Evolutionary conservation across 2,113 vertebrate genomes (phyloP), one percentile per base, ranked within the genome.

Genomic region (Caloenas nicobarica): DNA sequence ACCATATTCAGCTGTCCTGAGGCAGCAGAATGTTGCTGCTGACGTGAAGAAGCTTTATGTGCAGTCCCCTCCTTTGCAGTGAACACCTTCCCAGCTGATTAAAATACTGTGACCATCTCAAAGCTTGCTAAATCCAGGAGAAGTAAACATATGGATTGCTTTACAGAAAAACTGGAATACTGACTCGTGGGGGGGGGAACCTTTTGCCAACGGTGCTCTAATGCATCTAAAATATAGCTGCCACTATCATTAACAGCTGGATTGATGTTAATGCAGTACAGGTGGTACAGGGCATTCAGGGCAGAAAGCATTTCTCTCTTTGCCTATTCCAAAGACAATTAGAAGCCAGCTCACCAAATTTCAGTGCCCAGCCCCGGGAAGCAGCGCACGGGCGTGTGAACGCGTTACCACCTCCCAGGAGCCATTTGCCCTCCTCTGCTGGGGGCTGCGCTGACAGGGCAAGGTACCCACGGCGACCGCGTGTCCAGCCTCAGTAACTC

Each of bases 61-160:
- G 48, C 48, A 65, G 21, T 58, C 23, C 44, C 36, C 88, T 95
- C 60, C 91, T 80, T 68, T 26, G 29, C 76, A 86, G 57, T 7
- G 4, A 81, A 92, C 50, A 50, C 58, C 18, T 87, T 89, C 62
- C 50, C 58, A 93, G 87, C 16, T 88, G 72, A 94, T 86, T 69
- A 71, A 95, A 93, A 86, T 40, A 78, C 74, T 77, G 33, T 34
- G 62, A 77, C 71, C 76, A 82, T 73, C 73, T 91, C 84, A 70
- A 92, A 93, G 80, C 56, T 88, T 88, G 81, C 76, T 81, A 87
- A 87, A 96, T 51, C 24, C 79, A 88, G 51, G 21, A 58, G 24
- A 73, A 80, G 28, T 60, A 91, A 94, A 83, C 85, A 88, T 66
- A 84, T 29, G 79, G 85, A 86, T 34, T 53, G 54, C 62, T 83